Evolutionary conservation across 2,888 invertebrate species (phyloP), one percentile per base, ranked within the genome.

Genomic region (Thalpophila matura): DNA sequence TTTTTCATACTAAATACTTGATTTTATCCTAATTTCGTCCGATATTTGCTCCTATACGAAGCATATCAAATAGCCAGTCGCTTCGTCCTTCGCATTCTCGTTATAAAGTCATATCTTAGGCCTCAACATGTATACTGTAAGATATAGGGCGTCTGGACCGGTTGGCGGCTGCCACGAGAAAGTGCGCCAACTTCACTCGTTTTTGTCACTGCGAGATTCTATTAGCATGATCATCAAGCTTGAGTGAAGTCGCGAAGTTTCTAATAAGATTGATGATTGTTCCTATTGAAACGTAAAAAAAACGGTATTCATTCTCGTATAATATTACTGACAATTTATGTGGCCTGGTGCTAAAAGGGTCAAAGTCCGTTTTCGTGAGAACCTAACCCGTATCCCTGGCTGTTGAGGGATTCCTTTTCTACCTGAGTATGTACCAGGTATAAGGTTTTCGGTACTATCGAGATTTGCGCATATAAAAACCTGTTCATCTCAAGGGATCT

Each of bases 111-210:
- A 63, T 68, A 50, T 54, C 18, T 46, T 33, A 50, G n/a, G 29
- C 37, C 45, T 42, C 29, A 37, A 18, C 29, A n/a, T 22, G 35
- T 40, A 53, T 49, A 54, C 18, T 2, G 26, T 50, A 47, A 51
- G 50, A 72, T 59, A 74, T 69, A 72, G 74, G 74, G 64, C 58
- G 49, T 1, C 40, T 20, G 58, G 58, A 74, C 72, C 74, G 72
- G 72, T 72, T 72, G 51, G 1, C 9, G 24, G 33, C 33, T 26
- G 38, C 10, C 33, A 14, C 63, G 74, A 64, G 72, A 72, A 74
- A 72, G 72, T 74, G 55, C 67, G 45, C 67, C 6, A 58, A 47
- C 35, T 55, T 55, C 58, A 63, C 47, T 51, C 16, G 63, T 68
- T 73, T 55, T 72, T 57, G 46, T 62, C 47, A 10, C 20, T 27